Evolutionary conservation across 1,140 invertebrate genomes (phyloP), one percentile per base, ranked within the genome.

Genomic region (Drosophila neocordata): DNA sequence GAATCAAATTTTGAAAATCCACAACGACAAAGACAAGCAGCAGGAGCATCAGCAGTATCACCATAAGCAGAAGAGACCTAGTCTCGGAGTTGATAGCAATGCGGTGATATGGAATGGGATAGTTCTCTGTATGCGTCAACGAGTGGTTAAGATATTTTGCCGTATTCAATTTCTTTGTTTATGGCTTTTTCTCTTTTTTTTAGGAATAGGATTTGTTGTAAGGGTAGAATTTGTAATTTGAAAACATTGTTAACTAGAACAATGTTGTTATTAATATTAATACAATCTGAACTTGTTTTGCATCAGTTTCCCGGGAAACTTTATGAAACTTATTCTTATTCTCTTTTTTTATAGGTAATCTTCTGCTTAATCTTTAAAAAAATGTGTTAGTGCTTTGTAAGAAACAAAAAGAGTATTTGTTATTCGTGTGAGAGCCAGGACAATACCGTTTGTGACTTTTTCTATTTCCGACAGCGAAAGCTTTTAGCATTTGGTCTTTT

Each of bases 71-170:
- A 7, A 31, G 5, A 31, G 5, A 31, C 27, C 27, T 7, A 18
- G 3, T 18, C 15, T 9, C 5, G 41, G 12, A 52, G 65, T 58
- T 77, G 69, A 87, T 65, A 61, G 74, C 60, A 71, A 71, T 64
- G 56, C 37, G 66, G 11, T 66, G 34, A 27, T 35, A n/a, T 44
- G 22, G 56, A 37, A 5, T 51, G 15, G 18, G 70, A 58, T 62
- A 75, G 72, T 58, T 72, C 48, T 51, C 56, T 37, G 72, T 62
- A 44, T 68, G 64, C 72, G 64, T 74, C 71, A 61, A 74, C 59
- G 69, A 80, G 78, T 87, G 78, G 82, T 87, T 85, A 78, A 87
- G 82, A 85, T 85, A 82, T 85, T 87, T 85, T 75, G 62, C 78
- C 82, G 82, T 87, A 87, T 87, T 85, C 82, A 87, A 85, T 85